Conservation (phyloP, 2,113 vertebrate species). For the Columba livia region DNA sequence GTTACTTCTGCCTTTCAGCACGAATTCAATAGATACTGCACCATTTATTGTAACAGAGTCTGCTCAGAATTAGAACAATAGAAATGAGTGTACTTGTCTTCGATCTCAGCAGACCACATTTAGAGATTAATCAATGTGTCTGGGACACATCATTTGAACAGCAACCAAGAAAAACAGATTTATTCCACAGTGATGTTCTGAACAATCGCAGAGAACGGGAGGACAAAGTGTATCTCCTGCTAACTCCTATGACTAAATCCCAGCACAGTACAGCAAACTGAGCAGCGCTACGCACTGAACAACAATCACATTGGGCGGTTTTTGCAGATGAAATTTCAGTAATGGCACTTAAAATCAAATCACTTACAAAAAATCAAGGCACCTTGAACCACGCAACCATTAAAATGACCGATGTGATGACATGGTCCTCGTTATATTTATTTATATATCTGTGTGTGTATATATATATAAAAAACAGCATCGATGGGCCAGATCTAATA, state of each 20-base stretch:
- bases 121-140: neutral
- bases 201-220: neutral
- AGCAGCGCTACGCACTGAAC: accelerated
- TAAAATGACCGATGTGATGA: accelerated
- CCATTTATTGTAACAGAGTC: neutral
- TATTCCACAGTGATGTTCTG: neutral
- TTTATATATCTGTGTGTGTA: too few relatives aligned
- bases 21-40: neutral
- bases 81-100: neutral
- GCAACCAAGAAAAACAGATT: neutral
- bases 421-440: neutral
- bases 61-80: neutral
- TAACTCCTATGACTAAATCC: neutral
- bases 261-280: neutral
- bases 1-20: neutral
- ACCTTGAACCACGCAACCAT: neutral
- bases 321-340: neutral
- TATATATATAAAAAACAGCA: neutral
- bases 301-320: accelerated
- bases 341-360: neutral
- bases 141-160: neutral
- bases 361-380: neutral
- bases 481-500: neutral
- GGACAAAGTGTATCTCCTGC: neutral
- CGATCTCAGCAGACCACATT: neutral